A percentile compares a stretch with the other conserved stretches of the same genome.
phyloP scores from a whole-genome alignment of 2,113 vertebrate species.

The Rhinichthys klamathensis region DNA sequence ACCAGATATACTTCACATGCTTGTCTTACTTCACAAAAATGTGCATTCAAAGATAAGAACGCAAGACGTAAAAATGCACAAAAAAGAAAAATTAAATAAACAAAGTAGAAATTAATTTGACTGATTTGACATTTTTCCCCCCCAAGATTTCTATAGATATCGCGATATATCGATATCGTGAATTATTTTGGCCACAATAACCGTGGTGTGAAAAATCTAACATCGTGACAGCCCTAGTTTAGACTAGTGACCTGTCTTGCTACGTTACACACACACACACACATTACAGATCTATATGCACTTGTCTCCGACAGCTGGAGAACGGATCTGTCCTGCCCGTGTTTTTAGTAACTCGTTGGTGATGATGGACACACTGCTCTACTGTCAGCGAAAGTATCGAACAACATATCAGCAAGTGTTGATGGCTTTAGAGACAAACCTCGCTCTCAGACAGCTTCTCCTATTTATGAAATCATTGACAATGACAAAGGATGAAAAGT shows the following conservation, averaged over 20 bases:
- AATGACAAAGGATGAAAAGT: neutral
- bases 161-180: no score
- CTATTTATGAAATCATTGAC: neutral
- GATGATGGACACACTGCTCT: neutral
- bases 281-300: neutral
- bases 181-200: no score
- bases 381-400: neutral
- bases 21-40: no score
- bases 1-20: no score
- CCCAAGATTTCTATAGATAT: no score
- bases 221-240: no score
- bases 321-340: neutral
- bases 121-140: no score
- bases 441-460: neutral
- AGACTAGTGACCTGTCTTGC: neutral
- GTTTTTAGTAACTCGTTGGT: neutral
- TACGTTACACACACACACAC: neutral
- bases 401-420: slow-evolving; percentile 21
- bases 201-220: no score
- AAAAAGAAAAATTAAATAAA: no score
- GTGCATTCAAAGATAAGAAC: no score
- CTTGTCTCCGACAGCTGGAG: neutral
- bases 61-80: no score
- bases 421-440: slow-evolving; percentile 15
- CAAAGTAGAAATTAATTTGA: no score